These are phyloP conservation scores for Chanos chanos DNA, from an alignment of 2,797 vertebrate genomes.

Conservation along the genomic window DNA sequence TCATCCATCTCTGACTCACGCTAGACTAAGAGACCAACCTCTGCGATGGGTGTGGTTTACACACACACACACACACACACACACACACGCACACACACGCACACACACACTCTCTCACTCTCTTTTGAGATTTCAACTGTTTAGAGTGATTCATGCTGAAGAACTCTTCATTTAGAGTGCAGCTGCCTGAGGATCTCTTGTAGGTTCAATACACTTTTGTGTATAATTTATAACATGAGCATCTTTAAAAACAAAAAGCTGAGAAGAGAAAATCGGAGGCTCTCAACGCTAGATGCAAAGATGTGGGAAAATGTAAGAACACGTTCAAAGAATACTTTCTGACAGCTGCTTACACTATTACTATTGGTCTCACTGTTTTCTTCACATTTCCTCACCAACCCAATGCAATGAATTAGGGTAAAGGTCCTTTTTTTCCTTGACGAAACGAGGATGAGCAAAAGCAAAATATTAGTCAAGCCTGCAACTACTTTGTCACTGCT, in stretches of 20 bases:
- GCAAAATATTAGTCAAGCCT: conserved; percentile 39
- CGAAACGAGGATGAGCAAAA: conserved; percentile 27
- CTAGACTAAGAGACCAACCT: conserved; percentile 47
- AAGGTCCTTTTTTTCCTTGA: neutral
- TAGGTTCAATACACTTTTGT: neutral
- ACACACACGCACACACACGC: conserved; percentile 21
- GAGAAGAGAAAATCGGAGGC: no score
- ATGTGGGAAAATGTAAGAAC: no score
- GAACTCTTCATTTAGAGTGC: conserved; percentile 9
- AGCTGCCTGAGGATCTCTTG: conserved; percentile 20
- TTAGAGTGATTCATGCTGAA: conserved; percentile 6
- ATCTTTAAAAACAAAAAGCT: neutral
- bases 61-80: conserved; percentile 24
- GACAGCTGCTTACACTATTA: no score
- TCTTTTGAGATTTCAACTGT: neutral
- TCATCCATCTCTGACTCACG: conserved; percentile 40
- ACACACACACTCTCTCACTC: conserved; percentile 15
- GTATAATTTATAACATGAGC: conserved; percentile 9
- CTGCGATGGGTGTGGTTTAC: conserved; percentile 17
- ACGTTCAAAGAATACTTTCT: no score
- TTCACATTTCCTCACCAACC: neutral
- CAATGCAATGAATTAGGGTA: conserved; percentile 1
- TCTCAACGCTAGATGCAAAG: no score
- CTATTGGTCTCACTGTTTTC: no score
- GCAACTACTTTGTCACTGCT: conserved; percentile 59